Evolutionary conservation across 2,113 vertebrate species (phyloP).

Genomic region (Dipodomys ordii): DNA sequence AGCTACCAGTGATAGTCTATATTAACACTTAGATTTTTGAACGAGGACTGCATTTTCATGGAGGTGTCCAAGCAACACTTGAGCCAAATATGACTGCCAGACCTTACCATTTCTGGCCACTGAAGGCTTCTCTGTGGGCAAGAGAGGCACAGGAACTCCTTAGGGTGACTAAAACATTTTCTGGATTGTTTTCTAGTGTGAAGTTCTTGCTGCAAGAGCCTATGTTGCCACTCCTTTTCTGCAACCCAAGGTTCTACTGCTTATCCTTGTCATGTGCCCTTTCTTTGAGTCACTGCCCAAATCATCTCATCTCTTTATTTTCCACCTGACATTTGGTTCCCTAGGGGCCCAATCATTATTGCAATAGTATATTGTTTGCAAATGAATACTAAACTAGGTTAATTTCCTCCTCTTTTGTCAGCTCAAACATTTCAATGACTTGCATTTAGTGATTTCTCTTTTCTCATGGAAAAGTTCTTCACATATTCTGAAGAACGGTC

Average conservation of each 20-base stretch:
- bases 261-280: neutral
- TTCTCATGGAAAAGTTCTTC: neutral
- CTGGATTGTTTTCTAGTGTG: neutral
- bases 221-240: neutral
- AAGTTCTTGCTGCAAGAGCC: no score
- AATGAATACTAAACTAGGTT: neutral
- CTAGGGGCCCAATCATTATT: neutral
- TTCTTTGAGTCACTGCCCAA: neutral
- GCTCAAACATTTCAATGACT: neutral
- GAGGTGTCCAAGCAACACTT: neutral
- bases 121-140: neutral
- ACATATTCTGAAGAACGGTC: neutral
- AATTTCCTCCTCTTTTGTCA: neutral
- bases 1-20: neutral
- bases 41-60: neutral
- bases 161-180: neutral
- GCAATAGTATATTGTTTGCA: neutral
- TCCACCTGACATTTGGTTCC: neutral
- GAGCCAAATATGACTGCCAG: neutral
- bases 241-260: neutral
- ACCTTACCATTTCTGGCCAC: neutral
- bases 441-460: neutral
- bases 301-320: neutral
- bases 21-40: neutral
- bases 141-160: neutral